Evolutionary conservation across 1,140 invertebrate species (phyloP).

Genomic region (Bicyclus anynana): DNA sequence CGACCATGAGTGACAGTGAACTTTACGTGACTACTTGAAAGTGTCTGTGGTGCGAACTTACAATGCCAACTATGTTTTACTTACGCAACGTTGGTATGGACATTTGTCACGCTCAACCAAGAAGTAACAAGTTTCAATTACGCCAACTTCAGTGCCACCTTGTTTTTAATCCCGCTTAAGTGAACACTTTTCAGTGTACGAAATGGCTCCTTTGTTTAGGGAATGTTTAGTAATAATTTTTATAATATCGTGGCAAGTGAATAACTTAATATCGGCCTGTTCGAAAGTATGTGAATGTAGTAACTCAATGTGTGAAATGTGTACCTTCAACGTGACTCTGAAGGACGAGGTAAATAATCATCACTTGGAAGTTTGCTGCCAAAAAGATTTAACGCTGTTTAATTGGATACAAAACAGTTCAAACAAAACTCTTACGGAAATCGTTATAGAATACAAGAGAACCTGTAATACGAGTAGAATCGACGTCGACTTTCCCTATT

Average conservation of each 20-base stretch:
- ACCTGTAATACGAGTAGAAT: slow-evolving; percentile 52
- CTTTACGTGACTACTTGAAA: slow-evolving; percentile 34
- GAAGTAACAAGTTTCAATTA: slow-evolving; percentile 35
- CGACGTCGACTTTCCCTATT: slow-evolving; percentile 43
- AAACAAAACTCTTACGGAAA: slow-evolving; percentile 54
- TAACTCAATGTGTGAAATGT: slow-evolving; percentile 44
- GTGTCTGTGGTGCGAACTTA: slow-evolving; percentile 54
- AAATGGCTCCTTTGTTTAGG: slow-evolving; percentile 56
- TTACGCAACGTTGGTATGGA: slow-evolving; percentile 29
- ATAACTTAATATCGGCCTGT: slow-evolving; percentile 45
- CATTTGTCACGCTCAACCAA: slow-evolving; percentile 35
- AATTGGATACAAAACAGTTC: slow-evolving; percentile 33
- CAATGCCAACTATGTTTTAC: slow-evolving; percentile 46
- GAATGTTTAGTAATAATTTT: slow-evolving; percentile 57
- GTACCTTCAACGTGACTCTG: slow-evolving; percentile 54
- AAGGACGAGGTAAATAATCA: slow-evolving; percentile 46
- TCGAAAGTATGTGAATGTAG: slow-evolving; percentile 43
- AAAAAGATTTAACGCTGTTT: slow-evolving; percentile 30
- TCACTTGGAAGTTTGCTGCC: slow-evolving; percentile 44
- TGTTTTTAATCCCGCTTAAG: slow-evolving; percentile 64
- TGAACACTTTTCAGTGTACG: slow-evolving; percentile 25
- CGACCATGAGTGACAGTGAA: slow-evolving; percentile 44
- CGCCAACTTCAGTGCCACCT: slow-evolving; percentile 42
- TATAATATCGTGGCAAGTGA: slow-evolving; percentile 49
- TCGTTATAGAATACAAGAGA: slow-evolving; percentile 36